These are phyloP conservation scores for Anolis apletophallus DNA, from an alignment of 2,797 vertebrate species.

Conservation along the genomic window DNA sequence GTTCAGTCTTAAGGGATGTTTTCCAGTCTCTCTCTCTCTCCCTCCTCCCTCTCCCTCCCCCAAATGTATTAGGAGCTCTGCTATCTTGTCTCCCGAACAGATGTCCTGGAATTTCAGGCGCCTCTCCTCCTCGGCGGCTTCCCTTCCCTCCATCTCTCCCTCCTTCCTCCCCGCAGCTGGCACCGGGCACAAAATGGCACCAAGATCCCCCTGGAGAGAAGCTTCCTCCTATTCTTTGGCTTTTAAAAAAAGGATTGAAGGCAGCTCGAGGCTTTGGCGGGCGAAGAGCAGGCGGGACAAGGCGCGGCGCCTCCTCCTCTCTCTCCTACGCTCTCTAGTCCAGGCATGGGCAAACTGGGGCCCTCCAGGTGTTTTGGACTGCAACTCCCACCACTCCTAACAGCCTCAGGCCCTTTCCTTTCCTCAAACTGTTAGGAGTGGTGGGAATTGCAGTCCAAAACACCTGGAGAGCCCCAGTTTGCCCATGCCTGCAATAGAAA, in stretches of 20 bases:
- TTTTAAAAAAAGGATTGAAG: background rate
- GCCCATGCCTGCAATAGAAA: too few species aligned
- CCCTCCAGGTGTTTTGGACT: too few species aligned
- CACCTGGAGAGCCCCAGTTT: too few species aligned
- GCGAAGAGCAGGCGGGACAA: slow-evolving; percentile 21
- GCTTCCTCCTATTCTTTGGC: slow-evolving; percentile 50
- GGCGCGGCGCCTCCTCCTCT: background rate
- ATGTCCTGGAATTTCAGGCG: slow-evolving; percentile 93
- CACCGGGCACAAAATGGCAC: slow-evolving; percentile 83
- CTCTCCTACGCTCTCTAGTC: too few species aligned
- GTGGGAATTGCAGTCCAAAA: too few species aligned
- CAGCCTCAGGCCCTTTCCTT: too few species aligned
- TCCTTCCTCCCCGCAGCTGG: slow-evolving; percentile 73
- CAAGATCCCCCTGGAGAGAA: slow-evolving; percentile 76
- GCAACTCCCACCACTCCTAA: too few species aligned
- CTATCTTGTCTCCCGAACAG: slow-evolving; percentile 82
- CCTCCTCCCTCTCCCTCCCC: too few species aligned
- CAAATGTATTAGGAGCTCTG: slow-evolving; percentile 61
- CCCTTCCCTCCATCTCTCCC: slow-evolving; percentile 22
- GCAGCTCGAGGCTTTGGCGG: slow-evolving; percentile 29
- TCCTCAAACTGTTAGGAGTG: too few species aligned
- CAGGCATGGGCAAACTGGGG: too few species aligned
- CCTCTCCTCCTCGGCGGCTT: slow-evolving; percentile 75
- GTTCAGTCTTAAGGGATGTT: too few species aligned
- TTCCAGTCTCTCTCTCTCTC: slow-evolving; percentile 60